Conservation (phyloP, 2,888 invertebrate species). For the Isoperla grammatica region DNA sequence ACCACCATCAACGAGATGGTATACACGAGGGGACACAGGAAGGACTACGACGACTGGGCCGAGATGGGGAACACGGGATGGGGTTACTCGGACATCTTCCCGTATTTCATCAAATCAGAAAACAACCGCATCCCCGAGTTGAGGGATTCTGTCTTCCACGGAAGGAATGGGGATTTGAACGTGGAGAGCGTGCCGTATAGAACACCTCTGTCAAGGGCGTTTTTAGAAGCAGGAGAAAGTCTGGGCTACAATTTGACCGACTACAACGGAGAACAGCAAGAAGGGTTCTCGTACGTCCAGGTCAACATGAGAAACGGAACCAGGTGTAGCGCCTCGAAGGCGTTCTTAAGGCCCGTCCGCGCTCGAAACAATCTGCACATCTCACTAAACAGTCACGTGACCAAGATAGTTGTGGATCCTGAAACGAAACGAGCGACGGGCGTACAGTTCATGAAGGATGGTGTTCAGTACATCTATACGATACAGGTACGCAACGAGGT, state of each 20-base stretch:
- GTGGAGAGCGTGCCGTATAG: constrained; percentile 51
- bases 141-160: constrained; percentile 49
- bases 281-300: constrained; percentile 46
- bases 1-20: constrained; percentile 80
- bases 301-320: constrained; percentile 49
- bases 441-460: constrained; percentile 57
- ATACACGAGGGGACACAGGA: constrained; percentile 72
- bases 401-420: constrained; percentile 60
- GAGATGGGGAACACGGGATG: constrained; percentile 72
- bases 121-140: constrained; percentile 51
- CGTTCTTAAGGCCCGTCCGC: constrained; percentile 56
- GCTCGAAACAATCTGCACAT: constrained; percentile 61
- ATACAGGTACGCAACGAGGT: constrained; percentile 44
- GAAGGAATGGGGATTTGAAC: constrained; percentile 51
- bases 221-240: constrained; percentile 56
- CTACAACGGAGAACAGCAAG: constrained; percentile 44
- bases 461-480: constrained; percentile 37
- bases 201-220: constrained; percentile 53
- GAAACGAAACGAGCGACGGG: constrained; percentile 59
- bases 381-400: constrained; percentile 54
- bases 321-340: constrained; percentile 53
- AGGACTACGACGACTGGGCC: constrained; percentile 78
- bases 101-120: constrained; percentile 76
- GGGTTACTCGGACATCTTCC: constrained; percentile 65
- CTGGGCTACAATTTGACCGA: constrained; percentile 45